Evolutionary conservation across 2,888 invertebrate species (phyloP), one percentile per base, ranked within the genome.

Genomic region (Stenodera caucasica): DNA sequence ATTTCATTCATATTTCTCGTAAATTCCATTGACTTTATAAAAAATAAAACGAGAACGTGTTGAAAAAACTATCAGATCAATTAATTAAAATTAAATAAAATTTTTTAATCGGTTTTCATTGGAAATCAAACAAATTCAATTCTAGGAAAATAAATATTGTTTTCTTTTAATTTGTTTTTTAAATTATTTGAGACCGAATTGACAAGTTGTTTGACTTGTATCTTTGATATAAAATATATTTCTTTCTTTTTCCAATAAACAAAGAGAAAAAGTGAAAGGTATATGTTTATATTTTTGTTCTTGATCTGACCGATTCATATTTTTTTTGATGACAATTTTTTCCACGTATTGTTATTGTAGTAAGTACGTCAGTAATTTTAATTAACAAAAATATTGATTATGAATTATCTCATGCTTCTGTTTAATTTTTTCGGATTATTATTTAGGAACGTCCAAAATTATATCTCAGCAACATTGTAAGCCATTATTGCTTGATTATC

Each of bases 1-100:
- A 68, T 72, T 74, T 74, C 74, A 74, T 76, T 75, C 72, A 76
- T 72, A 67, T 65, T 71, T 70, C 67, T 66, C 63, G 66, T 65
- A 63, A 66, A 66, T 71, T 71, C 66, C 69, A 68, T 70, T 66
- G 56, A 63, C 66, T 63, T 58, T 56, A 59, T 60, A 63, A 65
- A 67, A 57, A 64, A 65, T 18, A 40, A 40, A 14, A 21, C 11
- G 11, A 21, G 45, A 9, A n/a, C 8, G 37, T 14, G 14, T 9
- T 40, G 8, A 18, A 21, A 21, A 21, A 11, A 18, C 32, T 3
- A 26, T 26, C 4, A 26, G 7, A 26, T 26, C 4, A 26, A 26
- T 7, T 5, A 26, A 26, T 26, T 26, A 5, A 26, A 26, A 26
- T 26, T 5, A 26, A 26, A 26, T 7, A 7, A 26, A 26, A 5